Conservation (phyloP, 2,113 vertebrate species). For the Oxygymnocypris stewartii region DNA sequence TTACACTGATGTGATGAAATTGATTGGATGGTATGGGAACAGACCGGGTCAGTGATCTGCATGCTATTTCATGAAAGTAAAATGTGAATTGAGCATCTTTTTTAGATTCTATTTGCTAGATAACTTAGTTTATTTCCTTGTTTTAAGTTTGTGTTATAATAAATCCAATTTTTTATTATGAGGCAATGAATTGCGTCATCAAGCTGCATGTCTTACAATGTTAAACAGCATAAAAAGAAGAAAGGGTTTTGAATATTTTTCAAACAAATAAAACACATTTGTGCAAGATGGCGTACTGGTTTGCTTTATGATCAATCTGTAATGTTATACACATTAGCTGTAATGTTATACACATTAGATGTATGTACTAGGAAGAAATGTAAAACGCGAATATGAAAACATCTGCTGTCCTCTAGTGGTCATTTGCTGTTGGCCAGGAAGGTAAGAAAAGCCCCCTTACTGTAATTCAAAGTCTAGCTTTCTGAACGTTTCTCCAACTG, state of each 20-base stretch:
- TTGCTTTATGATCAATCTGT: neutral
- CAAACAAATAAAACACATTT: slow-evolving; percentile 6
- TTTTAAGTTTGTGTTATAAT: neutral
- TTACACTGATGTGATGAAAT: neutral
- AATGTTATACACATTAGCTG: neutral
- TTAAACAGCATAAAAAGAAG: neutral
- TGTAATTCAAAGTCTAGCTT: neutral
- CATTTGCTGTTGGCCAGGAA: neutral
- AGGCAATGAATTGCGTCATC: neutral
- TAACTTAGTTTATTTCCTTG: neutral
- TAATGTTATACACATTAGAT: too few relatives aligned
- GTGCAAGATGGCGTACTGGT: slow-evolving; percentile 1
- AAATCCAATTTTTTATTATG: neutral
- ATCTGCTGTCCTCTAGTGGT: slow-evolving; percentile 29
- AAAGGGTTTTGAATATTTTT: neutral
- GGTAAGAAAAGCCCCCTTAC: neutral
- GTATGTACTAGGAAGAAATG: neutral
- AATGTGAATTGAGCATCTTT: neutral
- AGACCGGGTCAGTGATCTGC: neutral
- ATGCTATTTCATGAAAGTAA: neutral
- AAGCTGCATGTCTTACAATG: neutral
- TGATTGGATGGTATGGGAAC: slow-evolving; percentile 8
- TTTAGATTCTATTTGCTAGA: neutral
- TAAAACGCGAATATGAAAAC: neutral
- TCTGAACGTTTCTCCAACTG: neutral